These are phyloP conservation scores for Quadroppia sp. DNA, from an alignment of 2,888 invertebrate species.

Conservation along the genomic window DNA sequence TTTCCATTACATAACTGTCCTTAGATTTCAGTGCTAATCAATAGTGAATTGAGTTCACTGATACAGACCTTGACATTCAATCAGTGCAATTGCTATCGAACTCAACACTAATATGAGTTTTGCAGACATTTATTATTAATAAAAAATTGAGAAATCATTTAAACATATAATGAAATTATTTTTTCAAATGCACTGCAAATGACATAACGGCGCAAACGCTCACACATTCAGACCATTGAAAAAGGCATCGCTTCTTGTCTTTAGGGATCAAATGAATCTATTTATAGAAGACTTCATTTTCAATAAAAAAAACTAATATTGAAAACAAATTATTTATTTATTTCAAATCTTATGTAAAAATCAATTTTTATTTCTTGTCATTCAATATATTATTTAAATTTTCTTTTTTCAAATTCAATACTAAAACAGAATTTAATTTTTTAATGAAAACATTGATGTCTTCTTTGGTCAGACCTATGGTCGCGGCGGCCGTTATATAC, in stretches of 20 bases:
- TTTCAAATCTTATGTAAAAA: not conserved
- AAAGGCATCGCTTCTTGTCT: too few species aligned
- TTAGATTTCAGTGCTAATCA: not conserved
- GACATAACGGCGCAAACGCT: not conserved
- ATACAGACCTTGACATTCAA: not conserved
- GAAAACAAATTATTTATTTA: not conserved
- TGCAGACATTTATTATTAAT: not conserved
- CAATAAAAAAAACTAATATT: not conserved
- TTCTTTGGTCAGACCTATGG: slow-evolving; percentile 62
- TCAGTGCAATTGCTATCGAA: not conserved
- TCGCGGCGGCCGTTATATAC: slow-evolving; percentile 70
- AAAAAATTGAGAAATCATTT: not conserved
- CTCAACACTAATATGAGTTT: not conserved
- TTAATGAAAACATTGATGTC: slow-evolving; percentile 68
- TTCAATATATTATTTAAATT: not conserved
- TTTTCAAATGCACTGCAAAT: not conserved
- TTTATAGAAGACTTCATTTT: not conserved
- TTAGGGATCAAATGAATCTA: not conserved
- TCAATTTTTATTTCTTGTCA: not conserved
- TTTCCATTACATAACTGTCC: not conserved
- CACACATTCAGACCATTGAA: not conserved
- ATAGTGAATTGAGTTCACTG: not conserved
- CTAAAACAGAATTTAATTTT: slow-evolving; percentile 56
- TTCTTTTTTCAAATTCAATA: not conserved
- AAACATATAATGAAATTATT: too few species aligned